A percentile compares a stretch with the other conserved stretches of the same genome.
These are phyloP conservation scores for Montifringilla adamsi DNA, from an alignment of 2,113 vertebrate genomes.

Conservation along the genomic window DNA sequence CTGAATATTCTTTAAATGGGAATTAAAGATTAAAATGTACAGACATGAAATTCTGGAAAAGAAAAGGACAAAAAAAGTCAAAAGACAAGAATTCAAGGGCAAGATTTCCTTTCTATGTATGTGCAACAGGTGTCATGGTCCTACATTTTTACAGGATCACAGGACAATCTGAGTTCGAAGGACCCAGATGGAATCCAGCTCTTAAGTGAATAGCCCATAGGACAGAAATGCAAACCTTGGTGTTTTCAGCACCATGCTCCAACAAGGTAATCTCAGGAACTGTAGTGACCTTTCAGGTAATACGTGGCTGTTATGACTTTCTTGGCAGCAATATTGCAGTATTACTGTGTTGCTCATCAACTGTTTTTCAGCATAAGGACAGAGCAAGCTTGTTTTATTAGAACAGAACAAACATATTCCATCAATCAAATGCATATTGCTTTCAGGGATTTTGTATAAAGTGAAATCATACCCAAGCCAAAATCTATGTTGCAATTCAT, in stretches of 20 bases:
- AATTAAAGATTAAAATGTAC: not conserved
- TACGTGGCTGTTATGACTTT: not conserved
- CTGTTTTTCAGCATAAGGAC: not conserved
- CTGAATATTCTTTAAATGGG: not conserved
- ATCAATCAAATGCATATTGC: not conserved
- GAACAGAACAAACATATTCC: not conserved
- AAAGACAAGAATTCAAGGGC: not conserved
- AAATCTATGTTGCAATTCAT: not conserved
- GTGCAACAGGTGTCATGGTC: not conserved
- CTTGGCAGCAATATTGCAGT: not conserved
- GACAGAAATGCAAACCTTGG: rapidly evolving
- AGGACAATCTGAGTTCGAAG: not conserved
- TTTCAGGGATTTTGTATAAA: not conserved
- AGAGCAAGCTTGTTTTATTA: not conserved
- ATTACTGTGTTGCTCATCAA: not conserved
- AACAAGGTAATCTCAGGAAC: not conserved
- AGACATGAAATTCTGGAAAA: not conserved
- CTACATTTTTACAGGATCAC: not conserved
- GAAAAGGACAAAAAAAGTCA: not conserved
- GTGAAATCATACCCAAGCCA: not conserved
- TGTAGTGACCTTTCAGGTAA: not conserved
- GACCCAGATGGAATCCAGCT: not conserved
- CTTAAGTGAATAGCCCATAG: not conserved
- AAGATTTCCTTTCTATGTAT: not conserved
- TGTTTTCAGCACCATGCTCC: not conserved